Percentiles rank a stretch among this genome's conserved stretches.
Evolutionary conservation across 2,113 vertebrate species (phyloP).

Genomic region (Rattus norvegicus): GRCr8 NC_086028.1:86178501-86179000

Average conservation of each 20-base stretch:
- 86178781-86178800: not conserved
- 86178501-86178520: slow-evolving; percentile 94
- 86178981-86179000: no score
- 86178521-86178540: slow-evolving; percentile 95
- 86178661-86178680: no score
- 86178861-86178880: not conserved
- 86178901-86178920: not conserved
- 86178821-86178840: not conserved
- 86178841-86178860: not conserved
- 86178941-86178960: no score
- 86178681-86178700: not conserved
- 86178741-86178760: not conserved
- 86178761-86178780: not conserved
- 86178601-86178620: no score
- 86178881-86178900: not conserved
- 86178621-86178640: no score
- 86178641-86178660: no score
- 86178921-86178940: no score
- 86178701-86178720: not conserved
- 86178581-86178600: no score
- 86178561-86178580: not conserved
- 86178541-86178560: slow-evolving; percentile 94
- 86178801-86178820: not conserved
- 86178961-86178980: no score
- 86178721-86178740: not conserved